These are phyloP conservation scores for Plebejus argus DNA, from an alignment of 2,888 invertebrate species.

Conservation along the genomic window DNA sequence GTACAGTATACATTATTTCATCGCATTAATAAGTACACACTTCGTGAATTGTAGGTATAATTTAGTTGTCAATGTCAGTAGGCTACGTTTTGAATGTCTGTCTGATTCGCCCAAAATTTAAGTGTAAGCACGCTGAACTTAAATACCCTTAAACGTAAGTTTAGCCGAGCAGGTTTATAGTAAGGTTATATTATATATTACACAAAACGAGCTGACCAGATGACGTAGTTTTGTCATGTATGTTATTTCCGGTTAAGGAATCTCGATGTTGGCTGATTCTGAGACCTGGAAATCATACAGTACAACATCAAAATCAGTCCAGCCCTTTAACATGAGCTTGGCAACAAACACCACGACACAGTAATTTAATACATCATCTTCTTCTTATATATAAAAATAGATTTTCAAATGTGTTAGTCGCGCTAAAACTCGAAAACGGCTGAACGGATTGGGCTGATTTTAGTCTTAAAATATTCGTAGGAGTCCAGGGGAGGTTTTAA, in stretches of 20 bases:
- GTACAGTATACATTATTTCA: not conserved
- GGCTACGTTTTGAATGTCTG: not conserved
- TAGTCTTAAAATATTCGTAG: too few species aligned
- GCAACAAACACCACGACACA: not conserved
- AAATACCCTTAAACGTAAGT: too few species aligned
- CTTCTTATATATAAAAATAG: too few species aligned
- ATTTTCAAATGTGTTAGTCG: too few species aligned
- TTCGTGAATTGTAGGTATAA: not conserved
- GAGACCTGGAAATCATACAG: not conserved
- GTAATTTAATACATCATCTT: not conserved
- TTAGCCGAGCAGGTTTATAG: too few species aligned
- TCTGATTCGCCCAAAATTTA: not conserved
- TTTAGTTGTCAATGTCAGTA: not conserved
- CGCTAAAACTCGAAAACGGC: too few species aligned
- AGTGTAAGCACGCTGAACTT: not conserved
- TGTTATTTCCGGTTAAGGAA: too few species aligned
- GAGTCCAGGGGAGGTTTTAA: too few species aligned
- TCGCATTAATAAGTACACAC: not conserved
- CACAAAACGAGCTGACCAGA: too few species aligned
- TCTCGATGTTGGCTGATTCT: not conserved
- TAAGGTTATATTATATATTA: too few species aligned
- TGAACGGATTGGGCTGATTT: too few species aligned
- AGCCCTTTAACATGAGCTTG: not conserved
- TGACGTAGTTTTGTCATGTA: too few species aligned
- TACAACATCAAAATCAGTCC: not conserved